A percentile compares a stretch with the other conserved stretches of the same genome.
These are phyloP conservation scores for Hypomesus transpacificus DNA, from an alignment of 2,113 vertebrate genomes.

Conservation along the genomic window DNA sequence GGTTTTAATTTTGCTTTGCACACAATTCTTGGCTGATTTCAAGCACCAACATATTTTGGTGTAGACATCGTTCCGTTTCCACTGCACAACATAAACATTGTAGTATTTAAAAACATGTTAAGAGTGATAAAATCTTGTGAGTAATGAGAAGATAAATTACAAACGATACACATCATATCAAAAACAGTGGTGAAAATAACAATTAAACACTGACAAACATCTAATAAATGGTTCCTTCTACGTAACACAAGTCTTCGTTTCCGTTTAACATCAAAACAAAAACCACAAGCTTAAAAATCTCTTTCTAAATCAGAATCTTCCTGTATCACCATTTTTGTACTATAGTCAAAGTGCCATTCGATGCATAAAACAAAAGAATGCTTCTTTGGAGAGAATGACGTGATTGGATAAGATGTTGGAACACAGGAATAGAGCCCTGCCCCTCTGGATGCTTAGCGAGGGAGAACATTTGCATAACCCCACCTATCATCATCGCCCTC, in stretches of 20 bases:
- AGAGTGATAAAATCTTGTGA: slow-evolving; percentile 37
- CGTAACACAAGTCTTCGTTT: slow-evolving; percentile 17
- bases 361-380: slow-evolving; percentile 26
- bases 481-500: slow-evolving; percentile 2
- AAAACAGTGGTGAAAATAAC: slow-evolving; percentile 32
- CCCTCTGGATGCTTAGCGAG: slow-evolving; percentile 17
- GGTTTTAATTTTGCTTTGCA: slow-evolving; percentile 66
- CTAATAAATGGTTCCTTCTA: slow-evolving; percentile 11
- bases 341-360: slow-evolving; percentile 40
- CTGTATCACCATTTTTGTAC: slow-evolving; percentile 12
- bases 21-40: slow-evolving; percentile 60
- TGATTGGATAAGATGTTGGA: slow-evolving; percentile 20
- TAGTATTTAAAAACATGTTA: slow-evolving; percentile 43
- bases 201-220: slow-evolving; percentile 23
- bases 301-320: slow-evolving; percentile 34
- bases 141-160: slow-evolving; percentile 46
- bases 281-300: slow-evolving; percentile 25
- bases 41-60: slow-evolving; percentile 54
- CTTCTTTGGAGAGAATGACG: slow-evolving; percentile 40
- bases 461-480: slow-evolving; percentile 43
- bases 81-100: slow-evolving; percentile 55
- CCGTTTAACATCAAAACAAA: slow-evolving; percentile 9
- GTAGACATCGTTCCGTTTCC: slow-evolving; percentile 43
- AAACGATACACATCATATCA: slow-evolving; percentile 51
- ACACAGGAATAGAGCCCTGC: slow-evolving; percentile 20